Percentiles rank a stretch among this genome's conserved stretches.
Evolutionary conservation across 1,140 invertebrate genomes (phyloP).

Genomic region (Colletes latitarsis): DNA sequence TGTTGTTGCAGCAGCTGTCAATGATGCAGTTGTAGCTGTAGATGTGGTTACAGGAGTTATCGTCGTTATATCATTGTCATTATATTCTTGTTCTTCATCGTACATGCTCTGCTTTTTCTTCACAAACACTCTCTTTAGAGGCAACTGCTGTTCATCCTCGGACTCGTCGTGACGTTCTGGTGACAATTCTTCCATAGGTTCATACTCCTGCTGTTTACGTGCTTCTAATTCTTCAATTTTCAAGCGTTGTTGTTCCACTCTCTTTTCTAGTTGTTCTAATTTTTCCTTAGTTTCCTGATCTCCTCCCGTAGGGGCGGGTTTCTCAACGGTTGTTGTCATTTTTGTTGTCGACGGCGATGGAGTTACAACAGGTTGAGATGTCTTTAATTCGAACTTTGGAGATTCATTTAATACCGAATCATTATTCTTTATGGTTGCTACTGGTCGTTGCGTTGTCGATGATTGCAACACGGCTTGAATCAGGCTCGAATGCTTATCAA

Average conservation of each 20-base stretch:
- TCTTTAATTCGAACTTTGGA: slow-evolving; percentile 75
- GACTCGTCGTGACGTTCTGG: slow-evolving; percentile 79
- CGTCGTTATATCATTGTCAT: slow-evolving; percentile 60
- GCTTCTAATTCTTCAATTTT: slow-evolving; percentile 79
- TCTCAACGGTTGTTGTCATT: slow-evolving; percentile 27
- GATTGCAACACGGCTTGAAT: slow-evolving; percentile 71
- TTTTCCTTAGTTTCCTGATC: slow-evolving; percentile 78
- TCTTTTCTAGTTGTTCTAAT: slow-evolving; percentile 75
- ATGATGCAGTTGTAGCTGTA: no score
- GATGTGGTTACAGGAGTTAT: not conserved
- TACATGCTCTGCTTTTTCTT: slow-evolving; percentile 80
- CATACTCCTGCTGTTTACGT: slow-evolving; percentile 76
- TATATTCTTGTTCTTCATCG: slow-evolving; percentile 78
- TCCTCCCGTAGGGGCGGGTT: slow-evolving; percentile 46
- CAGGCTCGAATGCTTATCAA: slow-evolving; percentile 71
- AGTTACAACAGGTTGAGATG: slow-evolving; percentile 63
- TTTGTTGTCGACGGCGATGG: slow-evolving; percentile 11
- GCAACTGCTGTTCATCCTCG: slow-evolving; percentile 79
- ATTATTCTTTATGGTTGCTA: slow-evolving; percentile 21
- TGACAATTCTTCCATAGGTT: slow-evolving; percentile 75
- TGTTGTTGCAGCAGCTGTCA: not conserved
- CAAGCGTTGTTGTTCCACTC: slow-evolving; percentile 77
- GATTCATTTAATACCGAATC: slow-evolving; percentile 52
- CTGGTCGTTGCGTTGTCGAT: slow-evolving; percentile 44
- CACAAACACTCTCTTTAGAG: slow-evolving; percentile 78